Conservation (phyloP, 1,140 invertebrate species). For the Theocolax elegans region DNA sequence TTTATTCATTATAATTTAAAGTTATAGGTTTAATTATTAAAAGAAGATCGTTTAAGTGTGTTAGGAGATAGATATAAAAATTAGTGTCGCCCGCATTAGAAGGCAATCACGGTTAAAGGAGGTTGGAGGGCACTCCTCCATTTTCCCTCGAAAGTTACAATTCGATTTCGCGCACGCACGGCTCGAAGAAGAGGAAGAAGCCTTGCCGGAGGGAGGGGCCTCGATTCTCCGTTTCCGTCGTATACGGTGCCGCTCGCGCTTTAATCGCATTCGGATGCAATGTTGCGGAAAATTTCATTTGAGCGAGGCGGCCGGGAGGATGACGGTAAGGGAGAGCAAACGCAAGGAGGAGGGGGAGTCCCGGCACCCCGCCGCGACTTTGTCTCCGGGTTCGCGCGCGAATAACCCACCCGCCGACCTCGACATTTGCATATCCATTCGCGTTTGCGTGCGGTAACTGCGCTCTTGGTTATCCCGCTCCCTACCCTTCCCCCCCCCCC, state of each 20-base stretch:
- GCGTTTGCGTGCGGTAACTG: constrained; percentile 49
- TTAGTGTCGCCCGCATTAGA: too few species aligned
- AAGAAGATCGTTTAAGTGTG: too few species aligned
- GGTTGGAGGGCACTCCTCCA: too few species aligned
- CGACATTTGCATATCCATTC: constrained; percentile 60
- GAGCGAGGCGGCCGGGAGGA: constrained; percentile 50
- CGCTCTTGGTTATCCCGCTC: too few species aligned
- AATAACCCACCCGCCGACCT: constrained; percentile 30
- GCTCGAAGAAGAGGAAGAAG: too few species aligned
- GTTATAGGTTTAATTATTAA: too few species aligned
- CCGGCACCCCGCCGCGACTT: constrained; percentile 61
- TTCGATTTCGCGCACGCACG: constrained; percentile 57
- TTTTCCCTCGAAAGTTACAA: constrained; percentile 52
- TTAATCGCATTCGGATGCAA: constrained; percentile 68
- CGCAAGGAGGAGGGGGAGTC: neutral
- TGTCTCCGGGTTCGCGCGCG: constrained; percentile 56
- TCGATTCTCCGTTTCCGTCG: constrained; percentile 45
- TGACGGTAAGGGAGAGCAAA: constrained; percentile 34
- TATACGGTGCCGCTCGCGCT: constrained; percentile 59
- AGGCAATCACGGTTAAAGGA: too few species aligned
- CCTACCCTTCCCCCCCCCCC: too few species aligned
- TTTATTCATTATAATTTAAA: too few species aligned
- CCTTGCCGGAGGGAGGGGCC: constrained; percentile 30
- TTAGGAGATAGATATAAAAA: too few species aligned
- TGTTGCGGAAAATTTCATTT: constrained; percentile 69